These are phyloP conservation scores for Orycteropus afer DNA, from an alignment of 2,113 vertebrate species.

Conservation along the genomic window DNA sequence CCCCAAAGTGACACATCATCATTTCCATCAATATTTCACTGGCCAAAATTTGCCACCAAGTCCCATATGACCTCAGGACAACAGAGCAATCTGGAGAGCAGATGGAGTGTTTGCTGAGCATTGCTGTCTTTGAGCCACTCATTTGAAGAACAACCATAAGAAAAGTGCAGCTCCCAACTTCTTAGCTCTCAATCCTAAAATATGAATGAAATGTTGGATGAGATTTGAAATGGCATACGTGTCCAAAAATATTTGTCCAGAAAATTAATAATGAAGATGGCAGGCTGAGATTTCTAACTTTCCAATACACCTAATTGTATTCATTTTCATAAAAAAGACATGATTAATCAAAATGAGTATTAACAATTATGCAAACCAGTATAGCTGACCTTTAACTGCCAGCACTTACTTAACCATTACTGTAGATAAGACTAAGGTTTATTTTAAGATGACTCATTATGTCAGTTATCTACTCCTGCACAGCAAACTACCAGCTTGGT, in stretches of 20 bases:
- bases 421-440: background rate
- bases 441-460: background rate
- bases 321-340: background rate
- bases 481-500: background rate
- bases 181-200: background rate
- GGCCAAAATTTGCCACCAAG: background rate
- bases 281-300: conserved; percentile 9
- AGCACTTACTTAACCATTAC: background rate
- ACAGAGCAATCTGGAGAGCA: background rate
- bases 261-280: background rate
- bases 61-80: background rate
- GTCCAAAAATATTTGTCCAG: conserved; percentile 43
- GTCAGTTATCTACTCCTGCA: background rate
- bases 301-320: background rate
- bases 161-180: background rate
- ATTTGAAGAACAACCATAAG: background rate
- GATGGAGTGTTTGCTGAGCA: background rate
- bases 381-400: background rate
- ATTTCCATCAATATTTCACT: background rate
- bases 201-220: background rate
- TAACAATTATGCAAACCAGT: conserved; percentile 26
- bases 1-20: background rate
- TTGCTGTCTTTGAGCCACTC: background rate
- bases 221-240: background rate
- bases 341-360: conserved; percentile 24